phyloP scores from a whole-genome alignment of 2,797 vertebrate species.

The Borostomias antarcticus region DNA sequence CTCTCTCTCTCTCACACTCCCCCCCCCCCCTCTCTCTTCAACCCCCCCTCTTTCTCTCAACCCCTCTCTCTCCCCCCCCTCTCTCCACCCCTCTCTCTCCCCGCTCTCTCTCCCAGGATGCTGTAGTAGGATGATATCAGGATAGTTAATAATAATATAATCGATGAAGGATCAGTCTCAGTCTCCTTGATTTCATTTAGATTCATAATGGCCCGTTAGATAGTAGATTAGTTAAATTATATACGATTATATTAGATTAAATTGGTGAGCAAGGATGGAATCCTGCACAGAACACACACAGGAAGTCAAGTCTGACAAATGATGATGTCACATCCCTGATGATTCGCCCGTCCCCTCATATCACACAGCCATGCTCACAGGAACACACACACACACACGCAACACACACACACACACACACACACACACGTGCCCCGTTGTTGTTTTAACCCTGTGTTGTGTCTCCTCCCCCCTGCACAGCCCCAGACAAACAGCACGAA shows the following conservation, averaged over 20 bases:
- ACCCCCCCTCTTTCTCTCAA: background rate
- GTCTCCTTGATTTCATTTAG: no score
- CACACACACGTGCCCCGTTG: constrained; percentile 9
- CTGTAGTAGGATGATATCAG: no score
- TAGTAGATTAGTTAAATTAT: no score
- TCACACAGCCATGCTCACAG: background rate
- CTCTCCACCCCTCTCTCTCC: no score
- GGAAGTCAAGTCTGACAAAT: constrained; percentile 27
- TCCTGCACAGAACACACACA: constrained; percentile 8
- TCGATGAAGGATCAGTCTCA: no score
- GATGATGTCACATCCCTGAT: constrained; percentile 23
- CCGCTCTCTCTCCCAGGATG: no score
- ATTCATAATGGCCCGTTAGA: no score
- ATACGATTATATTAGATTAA: no score
- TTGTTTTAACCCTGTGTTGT: constrained; percentile 70
- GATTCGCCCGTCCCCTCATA: background rate
- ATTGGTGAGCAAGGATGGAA: background rate
- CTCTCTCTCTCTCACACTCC: background rate
- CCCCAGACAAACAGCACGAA: constrained; percentile 98
- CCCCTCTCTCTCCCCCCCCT: background rate
- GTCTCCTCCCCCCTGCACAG: constrained; percentile 82
- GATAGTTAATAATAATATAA: no score
- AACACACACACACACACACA: background rate
- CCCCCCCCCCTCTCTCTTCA: background rate
- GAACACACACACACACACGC: background rate